Evolutionary conservation across 2,797 vertebrate genomes (phyloP).

Genomic region (Diceros bicornis): DNA sequence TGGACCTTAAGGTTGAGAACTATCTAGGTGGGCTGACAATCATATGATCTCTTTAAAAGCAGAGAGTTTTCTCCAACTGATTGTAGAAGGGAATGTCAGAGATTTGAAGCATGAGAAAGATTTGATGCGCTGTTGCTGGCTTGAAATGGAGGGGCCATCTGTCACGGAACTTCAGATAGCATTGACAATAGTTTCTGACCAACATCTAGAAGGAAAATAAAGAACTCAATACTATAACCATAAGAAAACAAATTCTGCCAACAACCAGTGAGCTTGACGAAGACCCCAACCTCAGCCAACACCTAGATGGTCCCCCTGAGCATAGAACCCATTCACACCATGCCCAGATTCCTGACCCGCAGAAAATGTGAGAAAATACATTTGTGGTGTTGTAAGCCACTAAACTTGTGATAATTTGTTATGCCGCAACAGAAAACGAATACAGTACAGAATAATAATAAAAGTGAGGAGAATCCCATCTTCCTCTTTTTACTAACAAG

Average conservation of each 20-base stretch:
- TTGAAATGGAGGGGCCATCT: background rate
- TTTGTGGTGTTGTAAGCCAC: background rate
- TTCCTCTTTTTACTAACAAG: background rate
- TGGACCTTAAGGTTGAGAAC: background rate
- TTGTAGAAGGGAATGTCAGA: constrained; percentile 7
- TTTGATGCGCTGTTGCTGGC: background rate
- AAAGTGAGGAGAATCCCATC: background rate
- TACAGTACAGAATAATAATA: background rate
- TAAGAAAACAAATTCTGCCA: background rate
- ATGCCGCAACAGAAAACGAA: background rate
- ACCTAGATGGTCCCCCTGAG: background rate
- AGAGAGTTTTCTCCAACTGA: background rate
- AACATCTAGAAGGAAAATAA: background rate
- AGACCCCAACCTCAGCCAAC: background rate
- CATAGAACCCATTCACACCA: background rate
- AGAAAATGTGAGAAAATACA: background rate
- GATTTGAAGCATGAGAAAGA: background rate
- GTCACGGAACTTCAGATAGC: background rate
- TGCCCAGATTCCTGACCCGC: background rate
- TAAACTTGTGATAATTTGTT: background rate
- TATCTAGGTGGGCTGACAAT: background rate
- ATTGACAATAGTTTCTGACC: background rate
- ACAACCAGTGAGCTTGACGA: background rate
- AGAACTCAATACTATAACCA: background rate
- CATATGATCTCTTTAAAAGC: background rate